These are phyloP conservation scores for Sinocyclocheilus maitianheensis DNA, from an alignment of 2,113 vertebrate genomes.

Conservation along the genomic window DNA sequence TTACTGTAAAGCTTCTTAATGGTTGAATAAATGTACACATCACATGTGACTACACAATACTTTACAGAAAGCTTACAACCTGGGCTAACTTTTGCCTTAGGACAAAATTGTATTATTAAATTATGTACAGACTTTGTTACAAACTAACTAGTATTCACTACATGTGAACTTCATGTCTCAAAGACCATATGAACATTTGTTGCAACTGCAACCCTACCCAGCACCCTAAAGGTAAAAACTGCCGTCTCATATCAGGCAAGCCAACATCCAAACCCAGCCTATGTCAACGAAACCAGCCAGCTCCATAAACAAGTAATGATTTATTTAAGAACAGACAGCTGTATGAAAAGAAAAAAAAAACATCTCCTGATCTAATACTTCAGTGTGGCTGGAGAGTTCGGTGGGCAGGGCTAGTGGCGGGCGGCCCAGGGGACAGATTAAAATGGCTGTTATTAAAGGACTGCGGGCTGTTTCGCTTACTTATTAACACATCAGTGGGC, in stretches of 20 bases:
- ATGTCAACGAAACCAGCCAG: conserved; percentile 33
- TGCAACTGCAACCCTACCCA: not conserved
- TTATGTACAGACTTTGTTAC: no score
- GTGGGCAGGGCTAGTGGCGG: conserved; percentile 21
- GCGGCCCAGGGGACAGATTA: conserved; percentile 51
- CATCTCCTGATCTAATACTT: conserved; percentile 40
- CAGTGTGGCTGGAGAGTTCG: conserved; percentile 4
- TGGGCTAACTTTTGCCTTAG: not conserved
- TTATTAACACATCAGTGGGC: conserved; percentile 49
- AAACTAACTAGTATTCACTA: not conserved
- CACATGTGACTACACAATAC: not conserved
- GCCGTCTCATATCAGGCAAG: conserved; percentile 40
- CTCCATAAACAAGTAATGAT: conserved; percentile 56
- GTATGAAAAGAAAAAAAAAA: conserved; percentile 31
- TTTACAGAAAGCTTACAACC: not conserved
- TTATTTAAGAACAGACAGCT: conserved; percentile 48
- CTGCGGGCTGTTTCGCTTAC: conserved; percentile 49
- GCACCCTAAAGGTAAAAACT: conserved; percentile 37
- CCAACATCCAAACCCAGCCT: conserved; percentile 35
- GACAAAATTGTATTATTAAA: no score
- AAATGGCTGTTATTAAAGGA: conserved; percentile 46
- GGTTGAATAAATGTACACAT: not conserved
- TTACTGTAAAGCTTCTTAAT: no score
- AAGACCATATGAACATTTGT: not conserved
- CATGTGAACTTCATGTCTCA: not conserved